Conservation (phyloP, 2,797 vertebrate genomes). For the Mormyrus proboscirostris region DNA sequence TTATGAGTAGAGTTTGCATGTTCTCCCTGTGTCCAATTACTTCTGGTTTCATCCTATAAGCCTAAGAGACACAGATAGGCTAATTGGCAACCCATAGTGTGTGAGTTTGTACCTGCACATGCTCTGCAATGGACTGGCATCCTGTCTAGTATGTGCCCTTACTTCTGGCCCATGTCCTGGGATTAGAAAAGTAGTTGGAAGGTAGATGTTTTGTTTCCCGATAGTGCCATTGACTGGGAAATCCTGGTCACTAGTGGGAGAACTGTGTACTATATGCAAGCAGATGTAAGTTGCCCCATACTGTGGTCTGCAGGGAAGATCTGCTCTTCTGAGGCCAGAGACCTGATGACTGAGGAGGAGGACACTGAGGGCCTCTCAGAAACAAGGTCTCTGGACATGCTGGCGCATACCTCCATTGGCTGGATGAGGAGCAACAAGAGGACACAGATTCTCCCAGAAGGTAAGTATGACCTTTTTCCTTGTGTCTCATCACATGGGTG, state of each 20-base stretch:
- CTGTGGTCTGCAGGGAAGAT: slow-evolving; percentile 38
- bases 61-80: not conserved
- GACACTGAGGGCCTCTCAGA: slow-evolving; percentile 38
- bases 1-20: not conserved
- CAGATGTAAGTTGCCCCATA: not conserved
- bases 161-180: not conserved
- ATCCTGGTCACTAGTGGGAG: not conserved
- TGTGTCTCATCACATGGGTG: not conserved
- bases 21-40: not conserved
- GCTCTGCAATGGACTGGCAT: not conserved
- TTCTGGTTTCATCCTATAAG: not conserved
- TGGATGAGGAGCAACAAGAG: slow-evolving; percentile 46
- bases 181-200: not conserved
- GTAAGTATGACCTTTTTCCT: slow-evolving; percentile 21
- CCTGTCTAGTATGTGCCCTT: not conserved
- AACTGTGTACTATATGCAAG: not conserved
- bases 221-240: not conserved
- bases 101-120: not conserved
- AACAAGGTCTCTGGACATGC: slow-evolving; percentile 35
- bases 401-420: slow-evolving; percentile 36
- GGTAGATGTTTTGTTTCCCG: not conserved
- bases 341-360: slow-evolving; percentile 39
- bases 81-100: not conserved
- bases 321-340: slow-evolving; percentile 35
- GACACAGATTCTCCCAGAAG: slow-evolving; percentile 50